Percentiles rank a stretch among this genome's conserved stretches.
phyloP scores from a whole-genome alignment of 2,113 vertebrate species.

The Ramphastos sulfuratus region DNA sequence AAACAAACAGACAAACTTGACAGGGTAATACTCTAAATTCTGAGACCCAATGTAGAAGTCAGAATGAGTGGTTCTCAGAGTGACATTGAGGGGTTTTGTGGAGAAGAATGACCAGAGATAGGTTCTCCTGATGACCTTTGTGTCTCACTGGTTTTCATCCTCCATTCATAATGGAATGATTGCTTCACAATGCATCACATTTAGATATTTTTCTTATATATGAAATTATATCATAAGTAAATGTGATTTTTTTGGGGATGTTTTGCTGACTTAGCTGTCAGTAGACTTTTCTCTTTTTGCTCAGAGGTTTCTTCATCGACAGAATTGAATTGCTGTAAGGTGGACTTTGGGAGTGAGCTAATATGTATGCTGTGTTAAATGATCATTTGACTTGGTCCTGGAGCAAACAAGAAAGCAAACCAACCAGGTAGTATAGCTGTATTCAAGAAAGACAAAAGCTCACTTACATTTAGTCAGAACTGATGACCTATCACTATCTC shows the following conservation, averaged over 20 bases:
- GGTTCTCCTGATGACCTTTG: too few species aligned
- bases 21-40: too few species aligned
- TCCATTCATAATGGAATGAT: background rate
- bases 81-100: too few species aligned
- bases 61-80: too few species aligned
- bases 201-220: background rate
- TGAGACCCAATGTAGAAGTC: too few species aligned
- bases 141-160: too few species aligned
- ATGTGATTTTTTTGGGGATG: background rate
- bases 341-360: background rate
- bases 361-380: background rate
- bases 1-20: too few species aligned
- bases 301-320: background rate
- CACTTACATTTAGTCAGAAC: background rate
- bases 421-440: background rate
- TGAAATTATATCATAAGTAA: background rate
- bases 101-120: too few species aligned
- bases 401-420: background rate
- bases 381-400: background rate
- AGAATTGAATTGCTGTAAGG: background rate
- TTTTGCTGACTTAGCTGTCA: background rate
- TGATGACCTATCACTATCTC: background rate
- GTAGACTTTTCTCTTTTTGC: background rate
- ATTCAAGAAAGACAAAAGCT: background rate
- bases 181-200: background rate